Evolutionary conservation across 2,797 vertebrate species (phyloP).

Genomic region (Chlorospingus semifuscus): DNA sequence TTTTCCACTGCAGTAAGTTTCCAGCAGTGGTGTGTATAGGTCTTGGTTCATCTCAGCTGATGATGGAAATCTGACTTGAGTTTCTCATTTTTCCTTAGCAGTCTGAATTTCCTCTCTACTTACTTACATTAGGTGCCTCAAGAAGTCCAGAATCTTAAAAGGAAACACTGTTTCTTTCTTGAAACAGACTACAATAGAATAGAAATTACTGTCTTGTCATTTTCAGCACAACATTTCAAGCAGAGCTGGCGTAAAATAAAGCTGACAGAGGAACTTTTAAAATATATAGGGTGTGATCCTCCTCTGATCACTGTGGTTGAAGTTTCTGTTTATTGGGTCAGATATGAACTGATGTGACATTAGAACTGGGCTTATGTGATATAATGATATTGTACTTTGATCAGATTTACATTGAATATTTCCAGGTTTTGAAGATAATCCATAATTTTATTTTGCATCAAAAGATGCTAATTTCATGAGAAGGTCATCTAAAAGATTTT

Average conservation of each 20-base stretch:
- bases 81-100: slow-evolving; percentile 45
- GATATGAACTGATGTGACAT: not conserved
- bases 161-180: not conserved
- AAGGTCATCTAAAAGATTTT: slow-evolving; percentile 80
- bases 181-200: not conserved
- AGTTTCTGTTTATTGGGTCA: not conserved
- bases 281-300: not conserved
- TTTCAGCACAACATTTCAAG: not conserved
- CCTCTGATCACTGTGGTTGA: not conserved
- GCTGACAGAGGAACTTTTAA: not conserved
- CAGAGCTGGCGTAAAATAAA: not conserved
- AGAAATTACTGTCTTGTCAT: slow-evolving; percentile 1
- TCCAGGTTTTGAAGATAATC: slow-evolving; percentile 58
- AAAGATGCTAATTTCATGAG: slow-evolving; percentile 75
- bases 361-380: not conserved
- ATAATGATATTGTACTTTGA: not conserved
- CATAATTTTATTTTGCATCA: slow-evolving; percentile 71
- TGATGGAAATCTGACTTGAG: slow-evolving; percentile 52
- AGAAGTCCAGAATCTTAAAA: slow-evolving; percentile 35
- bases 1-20: slow-evolving; percentile 47
- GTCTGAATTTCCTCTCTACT: slow-evolving; percentile 20
- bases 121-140: slow-evolving; percentile 34
- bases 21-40: not conserved
- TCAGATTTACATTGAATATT: slow-evolving; percentile 52
- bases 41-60: slow-evolving; percentile 37